These are phyloP conservation scores for Oreotragus oreotragus DNA, from an alignment of 2,113 vertebrate species.

Conservation along the genomic window DNA sequence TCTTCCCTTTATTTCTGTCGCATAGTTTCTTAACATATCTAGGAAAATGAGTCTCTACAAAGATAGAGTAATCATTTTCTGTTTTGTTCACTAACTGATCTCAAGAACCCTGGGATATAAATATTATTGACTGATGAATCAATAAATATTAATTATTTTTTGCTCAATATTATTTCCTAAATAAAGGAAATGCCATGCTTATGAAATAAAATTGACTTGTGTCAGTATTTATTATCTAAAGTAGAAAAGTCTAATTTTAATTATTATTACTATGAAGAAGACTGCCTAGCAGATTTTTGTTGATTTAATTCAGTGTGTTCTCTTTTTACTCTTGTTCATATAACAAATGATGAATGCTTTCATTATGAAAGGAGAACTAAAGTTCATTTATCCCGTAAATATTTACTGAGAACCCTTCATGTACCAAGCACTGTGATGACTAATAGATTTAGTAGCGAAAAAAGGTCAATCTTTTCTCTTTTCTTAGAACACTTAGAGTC, in stretches of 20 bases:
- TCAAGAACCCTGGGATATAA: neutral
- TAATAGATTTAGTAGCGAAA: neutral
- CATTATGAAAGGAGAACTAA: neutral
- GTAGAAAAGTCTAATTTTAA: neutral
- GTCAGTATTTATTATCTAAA: constrained; percentile 4
- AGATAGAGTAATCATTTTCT: neutral
- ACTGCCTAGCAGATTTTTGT: neutral
- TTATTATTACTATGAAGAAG: neutral
- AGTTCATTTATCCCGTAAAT: neutral
- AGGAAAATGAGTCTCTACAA: neutral
- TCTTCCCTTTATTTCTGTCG: neutral
- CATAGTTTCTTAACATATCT: neutral
- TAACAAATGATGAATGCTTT: neutral
- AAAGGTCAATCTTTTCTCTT: neutral
- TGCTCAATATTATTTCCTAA: neutral
- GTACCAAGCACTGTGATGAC: neutral
- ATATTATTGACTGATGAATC: neutral
- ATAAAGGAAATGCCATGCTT: neutral
- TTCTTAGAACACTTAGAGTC: neutral
- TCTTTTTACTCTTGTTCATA: neutral
- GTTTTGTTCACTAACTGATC: neutral
- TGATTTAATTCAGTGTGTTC: neutral
- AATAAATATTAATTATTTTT: neutral
- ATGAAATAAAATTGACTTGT: neutral
- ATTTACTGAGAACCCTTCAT: neutral